Percentiles rank a stretch among this genome's conserved stretches.
phyloP scores from a whole-genome alignment of 1,140 invertebrate genomes.

The Brachionus plicatilis region DNA sequence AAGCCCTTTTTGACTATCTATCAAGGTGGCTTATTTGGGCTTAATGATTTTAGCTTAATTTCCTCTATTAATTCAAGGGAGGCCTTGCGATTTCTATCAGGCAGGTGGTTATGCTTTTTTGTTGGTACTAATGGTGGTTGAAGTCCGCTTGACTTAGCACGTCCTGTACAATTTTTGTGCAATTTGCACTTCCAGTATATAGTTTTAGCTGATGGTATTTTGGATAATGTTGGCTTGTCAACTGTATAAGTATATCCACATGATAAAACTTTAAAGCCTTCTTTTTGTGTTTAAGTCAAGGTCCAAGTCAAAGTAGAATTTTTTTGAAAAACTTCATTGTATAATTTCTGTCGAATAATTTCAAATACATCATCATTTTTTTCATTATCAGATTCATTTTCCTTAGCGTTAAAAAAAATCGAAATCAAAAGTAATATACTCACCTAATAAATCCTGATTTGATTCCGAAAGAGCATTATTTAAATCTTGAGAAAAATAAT shows the following conservation, averaged over 20 bases:
- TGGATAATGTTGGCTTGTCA: neutral
- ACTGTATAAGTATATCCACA: conserved; percentile 1
- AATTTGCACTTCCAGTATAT: neutral
- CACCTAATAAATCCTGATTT: too few species aligned
- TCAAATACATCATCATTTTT: too few species aligned
- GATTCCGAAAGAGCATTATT: too few species aligned
- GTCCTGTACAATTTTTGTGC: neutral
- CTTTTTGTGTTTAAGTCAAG: neutral
- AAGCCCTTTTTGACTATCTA: neutral
- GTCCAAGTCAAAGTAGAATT: neutral
- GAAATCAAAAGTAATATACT: too few species aligned
- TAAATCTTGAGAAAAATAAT: too few species aligned
- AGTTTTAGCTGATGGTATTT: neutral
- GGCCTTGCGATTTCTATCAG: neutral
- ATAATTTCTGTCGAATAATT: too few species aligned
- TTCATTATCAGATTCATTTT: too few species aligned
- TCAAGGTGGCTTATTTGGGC: neutral
- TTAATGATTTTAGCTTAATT: neutral
- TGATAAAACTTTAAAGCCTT: neutral
- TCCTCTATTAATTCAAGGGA: neutral
- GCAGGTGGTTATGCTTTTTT: neutral
- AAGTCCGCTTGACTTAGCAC: neutral
- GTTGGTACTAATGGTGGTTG: neutral
- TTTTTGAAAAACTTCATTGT: too few species aligned
- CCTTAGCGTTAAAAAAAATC: too few species aligned